These are phyloP conservation scores for Aurelia coerulea DNA, from an alignment of 30 jellyfish, hydroid and myxozoan species.

Conservation along the genomic window DNA sequence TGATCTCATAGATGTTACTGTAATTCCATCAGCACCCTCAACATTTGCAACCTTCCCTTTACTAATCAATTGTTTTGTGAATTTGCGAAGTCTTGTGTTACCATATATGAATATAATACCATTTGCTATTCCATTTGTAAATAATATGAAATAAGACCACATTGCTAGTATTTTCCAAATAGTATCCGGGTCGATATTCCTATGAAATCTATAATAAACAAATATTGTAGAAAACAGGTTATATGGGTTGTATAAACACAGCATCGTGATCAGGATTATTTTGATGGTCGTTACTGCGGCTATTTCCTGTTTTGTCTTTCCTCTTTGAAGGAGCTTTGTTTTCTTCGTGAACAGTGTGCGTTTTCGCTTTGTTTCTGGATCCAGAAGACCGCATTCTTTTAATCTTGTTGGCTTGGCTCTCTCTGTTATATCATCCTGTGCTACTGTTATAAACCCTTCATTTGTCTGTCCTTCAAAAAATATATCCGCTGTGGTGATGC, in stretches of 20 bases:
- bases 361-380: not conserved
- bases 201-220: not conserved
- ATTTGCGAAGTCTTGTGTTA: constrained; percentile 1
- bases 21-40: no score
- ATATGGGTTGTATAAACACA: constrained; percentile 12
- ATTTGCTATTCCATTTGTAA: constrained; percentile 10
- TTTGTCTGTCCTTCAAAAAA: not conserved
- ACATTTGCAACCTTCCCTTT: not conserved
- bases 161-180: constrained; percentile 17
- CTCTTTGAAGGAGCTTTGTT: not conserved
- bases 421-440: not conserved
- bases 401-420: no score
- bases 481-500: not conserved
- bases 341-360: not conserved
- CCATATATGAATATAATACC: constrained; percentile 1
- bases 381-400: not conserved
- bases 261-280: constrained; percentile 5
- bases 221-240: not conserved
- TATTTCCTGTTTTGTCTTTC: not conserved
- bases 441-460: not conserved
- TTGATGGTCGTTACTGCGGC: constrained; percentile 15
- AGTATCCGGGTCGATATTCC: constrained; percentile 7
- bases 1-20: no score
- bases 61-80: not conserved
- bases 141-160: constrained; percentile 13